These are phyloP conservation scores for Ceriagrion tenellum DNA, from an alignment of 2,888 invertebrate species.

Conservation along the genomic window DNA sequence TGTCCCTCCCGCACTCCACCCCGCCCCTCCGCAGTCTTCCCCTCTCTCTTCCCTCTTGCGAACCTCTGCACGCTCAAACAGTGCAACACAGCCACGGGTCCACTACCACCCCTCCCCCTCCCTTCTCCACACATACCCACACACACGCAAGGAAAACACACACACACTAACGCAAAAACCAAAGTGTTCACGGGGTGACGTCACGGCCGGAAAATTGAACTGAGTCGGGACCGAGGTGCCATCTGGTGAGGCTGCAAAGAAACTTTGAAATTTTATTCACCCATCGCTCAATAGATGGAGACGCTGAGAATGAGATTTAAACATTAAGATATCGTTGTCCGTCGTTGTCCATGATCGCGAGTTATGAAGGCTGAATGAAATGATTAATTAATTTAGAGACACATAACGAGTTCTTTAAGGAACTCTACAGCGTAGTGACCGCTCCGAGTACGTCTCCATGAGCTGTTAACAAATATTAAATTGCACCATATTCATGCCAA, in stretches of 20 bases:
- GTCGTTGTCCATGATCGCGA: neutral
- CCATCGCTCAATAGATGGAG: neutral
- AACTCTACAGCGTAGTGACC: too few relatives aligned
- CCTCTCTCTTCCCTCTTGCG: neutral
- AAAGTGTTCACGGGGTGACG: slow-evolving; percentile 1
- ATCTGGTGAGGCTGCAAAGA: neutral
- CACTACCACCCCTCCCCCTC: neutral
- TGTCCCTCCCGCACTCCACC: slow-evolving; percentile 48
- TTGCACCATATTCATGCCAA: too few relatives aligned
- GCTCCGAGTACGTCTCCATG: too few relatives aligned
- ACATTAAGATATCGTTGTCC: too few relatives aligned
- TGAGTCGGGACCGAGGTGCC: slow-evolving; percentile 20
- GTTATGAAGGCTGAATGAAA: too few relatives aligned
- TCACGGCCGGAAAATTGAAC: slow-evolving; percentile 16
- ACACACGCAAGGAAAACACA: slow-evolving; percentile 18
- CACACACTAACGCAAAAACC: neutral
- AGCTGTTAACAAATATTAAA: too few relatives aligned
- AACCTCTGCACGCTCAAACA: slow-evolving; percentile 56
- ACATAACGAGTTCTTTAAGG: neutral
- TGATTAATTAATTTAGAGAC: neutral
- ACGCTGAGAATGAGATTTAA: neutral
- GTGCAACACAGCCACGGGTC: slow-evolving; percentile 55
- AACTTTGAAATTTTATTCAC: neutral
- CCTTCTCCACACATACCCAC: slow-evolving; percentile 45
- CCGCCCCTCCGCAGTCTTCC: slow-evolving; percentile 18